A percentile compares a stretch with the other conserved stretches of the same genome.
Conservation (phyloP, 1,140 invertebrate genomes). For the Magallana ariakensis region DNA sequence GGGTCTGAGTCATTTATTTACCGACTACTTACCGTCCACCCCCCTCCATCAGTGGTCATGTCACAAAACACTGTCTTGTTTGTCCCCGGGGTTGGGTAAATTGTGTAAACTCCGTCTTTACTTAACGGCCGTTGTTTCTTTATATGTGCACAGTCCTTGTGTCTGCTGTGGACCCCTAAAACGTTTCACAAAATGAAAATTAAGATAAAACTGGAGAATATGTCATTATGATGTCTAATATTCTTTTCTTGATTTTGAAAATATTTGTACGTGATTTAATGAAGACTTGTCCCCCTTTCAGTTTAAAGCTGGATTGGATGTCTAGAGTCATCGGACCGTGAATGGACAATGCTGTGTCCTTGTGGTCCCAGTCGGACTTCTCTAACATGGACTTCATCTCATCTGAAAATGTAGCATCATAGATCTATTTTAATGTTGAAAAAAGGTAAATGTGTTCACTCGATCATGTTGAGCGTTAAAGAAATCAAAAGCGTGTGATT, state of each 20-base stretch:
- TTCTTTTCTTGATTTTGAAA: background rate
- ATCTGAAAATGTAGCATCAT: background rate
- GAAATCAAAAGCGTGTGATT: too few relatives aligned
- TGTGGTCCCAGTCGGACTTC: background rate
- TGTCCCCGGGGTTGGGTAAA: background rate
- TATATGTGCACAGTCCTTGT: background rate
- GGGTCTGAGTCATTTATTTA: too few relatives aligned
- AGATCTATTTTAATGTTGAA: too few relatives aligned
- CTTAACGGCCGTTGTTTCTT: background rate
- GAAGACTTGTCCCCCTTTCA: background rate
- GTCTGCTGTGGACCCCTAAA: background rate
- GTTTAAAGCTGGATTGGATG: background rate
- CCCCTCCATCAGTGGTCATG: constrained; percentile 9
- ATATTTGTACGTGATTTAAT: background rate
- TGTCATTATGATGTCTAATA: background rate
- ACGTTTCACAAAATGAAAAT: background rate
- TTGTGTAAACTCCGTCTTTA: constrained; percentile 6
- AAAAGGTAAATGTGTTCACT: too few relatives aligned
- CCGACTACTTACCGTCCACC: background rate
- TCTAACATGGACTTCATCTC: background rate
- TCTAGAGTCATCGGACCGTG: background rate
- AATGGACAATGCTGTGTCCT: background rate
- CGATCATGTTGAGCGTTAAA: too few relatives aligned
- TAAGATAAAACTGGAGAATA: background rate
- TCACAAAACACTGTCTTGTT: constrained; percentile 6